phyloP scores from a whole-genome alignment of 1,140 invertebrate species.

The Nylanderia fulva region DNA sequence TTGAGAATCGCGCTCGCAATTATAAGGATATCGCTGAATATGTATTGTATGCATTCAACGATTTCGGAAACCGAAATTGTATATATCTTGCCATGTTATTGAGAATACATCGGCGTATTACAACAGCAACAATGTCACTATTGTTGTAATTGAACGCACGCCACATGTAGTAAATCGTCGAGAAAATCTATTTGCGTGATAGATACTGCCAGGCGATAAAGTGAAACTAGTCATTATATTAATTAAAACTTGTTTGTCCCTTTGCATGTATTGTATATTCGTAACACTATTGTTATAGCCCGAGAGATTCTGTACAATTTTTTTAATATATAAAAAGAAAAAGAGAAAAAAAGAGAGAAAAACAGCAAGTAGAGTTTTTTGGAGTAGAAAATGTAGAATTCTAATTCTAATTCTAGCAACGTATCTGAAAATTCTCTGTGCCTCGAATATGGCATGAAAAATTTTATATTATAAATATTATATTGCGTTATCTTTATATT shows the following conservation, averaged over 20 bases:
- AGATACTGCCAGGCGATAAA: slow-evolving; percentile 39
- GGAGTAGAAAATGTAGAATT: no score
- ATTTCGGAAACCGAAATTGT: slow-evolving; percentile 59
- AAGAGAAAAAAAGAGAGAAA: no score
- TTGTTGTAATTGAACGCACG: slow-evolving; percentile 66
- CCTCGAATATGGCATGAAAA: no score
- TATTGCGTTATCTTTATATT: not conserved
- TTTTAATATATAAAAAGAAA: no score
- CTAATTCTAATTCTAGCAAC: no score
- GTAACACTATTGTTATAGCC: not conserved
- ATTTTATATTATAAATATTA: no score
- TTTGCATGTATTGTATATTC: no score
- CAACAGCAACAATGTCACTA: slow-evolving; percentile 46
- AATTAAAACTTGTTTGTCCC: slow-evolving; percentile 52
- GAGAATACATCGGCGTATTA: slow-evolving; percentile 50
- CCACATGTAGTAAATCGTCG: slow-evolving; percentile 47
- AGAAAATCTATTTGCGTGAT: slow-evolving; percentile 58
- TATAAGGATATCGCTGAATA: slow-evolving; percentile 58
- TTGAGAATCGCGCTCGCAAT: slow-evolving; percentile 41
- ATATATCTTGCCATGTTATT: slow-evolving; percentile 46
- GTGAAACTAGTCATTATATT: slow-evolving; percentile 34
- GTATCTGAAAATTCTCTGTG: no score
- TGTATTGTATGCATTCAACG: slow-evolving; percentile 41
- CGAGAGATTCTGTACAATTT: no score
- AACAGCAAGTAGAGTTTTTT: no score